Evolutionary conservation across 2,797 vertebrate species (phyloP).

Genomic region (Acanthis flammea): DNA sequence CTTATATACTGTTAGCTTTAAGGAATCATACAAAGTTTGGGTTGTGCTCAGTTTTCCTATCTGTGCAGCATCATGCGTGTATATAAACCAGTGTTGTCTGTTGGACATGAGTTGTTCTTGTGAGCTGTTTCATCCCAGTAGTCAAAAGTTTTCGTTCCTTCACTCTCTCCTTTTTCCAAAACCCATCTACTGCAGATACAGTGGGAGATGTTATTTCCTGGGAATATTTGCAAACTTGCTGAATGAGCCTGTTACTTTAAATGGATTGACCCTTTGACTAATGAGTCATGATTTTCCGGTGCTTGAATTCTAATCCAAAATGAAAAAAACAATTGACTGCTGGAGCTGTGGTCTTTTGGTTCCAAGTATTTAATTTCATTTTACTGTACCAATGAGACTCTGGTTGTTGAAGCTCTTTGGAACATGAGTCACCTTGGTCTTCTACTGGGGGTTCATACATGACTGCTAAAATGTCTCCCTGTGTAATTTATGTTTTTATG

Average conservation of each 20-base stretch:
- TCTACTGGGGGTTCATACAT: neutral
- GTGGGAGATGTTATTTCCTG: neutral
- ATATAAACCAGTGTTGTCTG: neutral
- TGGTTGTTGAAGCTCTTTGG: neutral
- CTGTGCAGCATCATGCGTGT: neutral
- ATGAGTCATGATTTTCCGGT: constrained; percentile 5
- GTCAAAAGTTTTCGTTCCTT: neutral
- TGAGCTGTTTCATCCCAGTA: neutral
- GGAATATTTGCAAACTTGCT: constrained; percentile 14
- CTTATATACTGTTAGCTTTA: neutral
- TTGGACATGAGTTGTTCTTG: neutral
- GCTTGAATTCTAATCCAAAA: constrained; percentile 28
- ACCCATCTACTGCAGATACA: constrained; percentile 19
- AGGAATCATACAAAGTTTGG: neutral
- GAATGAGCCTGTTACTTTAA: constrained; percentile 43
- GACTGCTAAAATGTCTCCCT: neutral
- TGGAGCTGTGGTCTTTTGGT: neutral
- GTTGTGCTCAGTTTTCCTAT: neutral
- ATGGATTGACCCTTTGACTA: constrained; percentile 38
- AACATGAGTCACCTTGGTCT: neutral
- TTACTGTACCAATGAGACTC: neutral
- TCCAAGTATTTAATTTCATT: constrained; percentile 16
- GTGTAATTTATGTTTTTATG: neutral
- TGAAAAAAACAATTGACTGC: neutral
- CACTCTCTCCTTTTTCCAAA: neutral